Base-by-base conservation (phyloP, 2,113 vertebrate species). In the Oreochromis tanganicae region DNA sequence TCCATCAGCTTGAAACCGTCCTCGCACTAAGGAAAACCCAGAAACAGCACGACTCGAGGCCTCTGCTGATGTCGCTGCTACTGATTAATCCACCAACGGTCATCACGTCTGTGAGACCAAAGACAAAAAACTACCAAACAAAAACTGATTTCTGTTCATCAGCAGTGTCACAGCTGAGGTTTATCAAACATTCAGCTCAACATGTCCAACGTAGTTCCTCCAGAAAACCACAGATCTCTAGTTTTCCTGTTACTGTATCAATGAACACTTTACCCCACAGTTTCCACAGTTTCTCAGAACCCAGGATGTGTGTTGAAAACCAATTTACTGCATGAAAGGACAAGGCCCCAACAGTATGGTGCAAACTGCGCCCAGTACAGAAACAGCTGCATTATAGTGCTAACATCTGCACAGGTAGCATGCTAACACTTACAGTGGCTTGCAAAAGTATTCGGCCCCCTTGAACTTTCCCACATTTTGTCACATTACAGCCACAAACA, bases 271-370 rank as follows among this genome's bases (percentile, higher is more conserved):
- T 43, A 9, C 14, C 38, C 36, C 38, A 68, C 36, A 71, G 66
- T 24, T 41, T 41, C 36, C 10, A 38, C 19, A 68, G 63, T 24
- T 41, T 71, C 36, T 41, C 63, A 43, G 66, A 73, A 46, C 36
- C 63, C 36, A 24, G n/a, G n/a, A 71, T 71, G 66, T 36, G 29
- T 66, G 16, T 7, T 63, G 29, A 4, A 61, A 61, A 4, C 57
- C 57, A 34, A 0, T 63, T 63, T 36, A 63, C 59, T 63, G 59
- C 32, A 36, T 11, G 59, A 63, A 63, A 36, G n/a, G 10, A 24
- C 54, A 6, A 21, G 59, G 0, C 0, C 5, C 16, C 59, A 36
- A 36, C 59, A 63, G 59, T 0, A 36, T 11, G 32, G 2, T 36
- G 59, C 59, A 63, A 63, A 63, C 29, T 63, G 29, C 9, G 1